Conservation (phyloP, 1,140 invertebrate species). For the Lepidostoma basale region DNA sequence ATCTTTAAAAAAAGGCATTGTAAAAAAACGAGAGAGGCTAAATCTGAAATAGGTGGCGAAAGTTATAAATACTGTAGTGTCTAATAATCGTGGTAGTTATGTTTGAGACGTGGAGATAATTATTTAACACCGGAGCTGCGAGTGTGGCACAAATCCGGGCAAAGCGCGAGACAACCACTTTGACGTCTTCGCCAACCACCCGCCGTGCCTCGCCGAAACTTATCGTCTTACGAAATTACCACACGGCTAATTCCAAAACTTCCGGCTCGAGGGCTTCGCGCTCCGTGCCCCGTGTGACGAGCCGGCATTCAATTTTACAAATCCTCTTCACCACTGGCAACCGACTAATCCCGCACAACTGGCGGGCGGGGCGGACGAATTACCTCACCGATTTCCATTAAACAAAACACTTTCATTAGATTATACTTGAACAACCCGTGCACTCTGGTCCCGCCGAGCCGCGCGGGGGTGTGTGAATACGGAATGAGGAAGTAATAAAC, state of each 20-base stretch:
- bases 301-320: conserved; percentile 43
- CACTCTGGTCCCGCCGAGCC: background rate
- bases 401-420: conserved; percentile 38
- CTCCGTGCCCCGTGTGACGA: background rate
- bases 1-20: too few relatives aligned
- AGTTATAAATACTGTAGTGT: too few relatives aligned
- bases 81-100: conserved; percentile 5
- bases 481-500: conserved; percentile 19
- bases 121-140: background rate
- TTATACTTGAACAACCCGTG: background rate
- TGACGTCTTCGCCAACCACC: conserved; percentile 37
- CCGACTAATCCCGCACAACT: conserved; percentile 37
- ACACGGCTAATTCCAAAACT: conserved; percentile 43
- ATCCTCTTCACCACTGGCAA: conserved; percentile 38
- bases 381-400: conserved; percentile 29
- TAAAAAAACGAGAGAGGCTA: too few relatives aligned
- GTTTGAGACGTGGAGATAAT: conserved; percentile 10
- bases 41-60: too few relatives aligned
- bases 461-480: background rate
- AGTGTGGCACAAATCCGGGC: conserved; percentile 7
- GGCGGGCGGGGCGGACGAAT: conserved; percentile 5
- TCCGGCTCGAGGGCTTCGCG: conserved; percentile 6
- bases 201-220: conserved; percentile 25
- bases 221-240: conserved; percentile 44
- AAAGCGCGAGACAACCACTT: conserved; percentile 29